Conservation (phyloP, 2,113 vertebrate species). For the Pelusios castaneus region DNA sequence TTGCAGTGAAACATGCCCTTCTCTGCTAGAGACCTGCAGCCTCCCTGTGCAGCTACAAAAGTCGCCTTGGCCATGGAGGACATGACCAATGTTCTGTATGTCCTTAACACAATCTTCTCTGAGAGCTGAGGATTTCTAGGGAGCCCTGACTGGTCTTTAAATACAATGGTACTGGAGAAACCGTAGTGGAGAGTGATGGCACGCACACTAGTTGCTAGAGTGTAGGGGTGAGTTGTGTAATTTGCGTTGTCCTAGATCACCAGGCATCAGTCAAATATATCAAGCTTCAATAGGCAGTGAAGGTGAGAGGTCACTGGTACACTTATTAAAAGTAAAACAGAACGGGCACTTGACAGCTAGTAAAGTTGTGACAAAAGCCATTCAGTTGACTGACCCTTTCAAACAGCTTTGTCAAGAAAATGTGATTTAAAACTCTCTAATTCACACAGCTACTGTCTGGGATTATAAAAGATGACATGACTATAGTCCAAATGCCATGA, state of each 20-base stretch:
- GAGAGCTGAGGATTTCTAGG: neutral
- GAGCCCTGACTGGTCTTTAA: neutral
- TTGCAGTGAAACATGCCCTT: neutral
- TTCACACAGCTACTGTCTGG: neutral
- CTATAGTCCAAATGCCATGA: neutral
- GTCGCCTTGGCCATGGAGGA: neutral
- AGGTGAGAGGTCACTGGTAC: neutral
- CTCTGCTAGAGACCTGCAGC: neutral
- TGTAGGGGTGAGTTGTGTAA: neutral
- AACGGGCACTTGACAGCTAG: fast-evolving
- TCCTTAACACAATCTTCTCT: neutral
- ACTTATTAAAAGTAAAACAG: neutral
- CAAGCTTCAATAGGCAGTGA: fast-evolving
- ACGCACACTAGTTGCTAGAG: neutral
- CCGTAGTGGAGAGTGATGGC: neutral
- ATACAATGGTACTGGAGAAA: neutral
- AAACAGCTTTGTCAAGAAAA: fast-evolving
- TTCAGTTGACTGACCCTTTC: neutral
- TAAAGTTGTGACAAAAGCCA: fast-evolving
- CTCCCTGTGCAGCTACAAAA: neutral
- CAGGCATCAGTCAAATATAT: neutral
- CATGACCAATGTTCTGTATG: neutral
- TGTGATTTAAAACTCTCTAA: constrained; percentile 19
- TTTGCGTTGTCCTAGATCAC: neutral
- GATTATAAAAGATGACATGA: neutral